Percentiles rank a stretch among this genome's conserved stretches.
Evolutionary conservation across 2,797 vertebrate species (phyloP).

Genomic region (Pangasius macronema): DNA sequence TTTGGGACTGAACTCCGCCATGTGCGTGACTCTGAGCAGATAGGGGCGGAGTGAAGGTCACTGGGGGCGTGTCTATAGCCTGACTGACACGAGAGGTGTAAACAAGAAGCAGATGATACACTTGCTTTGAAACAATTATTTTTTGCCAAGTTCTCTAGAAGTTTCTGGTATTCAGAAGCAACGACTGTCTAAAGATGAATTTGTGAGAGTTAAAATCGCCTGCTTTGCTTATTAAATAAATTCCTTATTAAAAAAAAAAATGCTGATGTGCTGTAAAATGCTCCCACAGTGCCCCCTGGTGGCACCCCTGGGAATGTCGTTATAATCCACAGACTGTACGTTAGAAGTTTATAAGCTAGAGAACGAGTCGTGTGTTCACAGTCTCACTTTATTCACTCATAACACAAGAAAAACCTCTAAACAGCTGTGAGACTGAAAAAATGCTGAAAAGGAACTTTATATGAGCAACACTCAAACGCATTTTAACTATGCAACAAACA

Average conservation of each 20-base stretch:
- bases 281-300: neutral
- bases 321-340: neutral
- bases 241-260: neutral
- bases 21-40: neutral
- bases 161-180: neutral
- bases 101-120: neutral
- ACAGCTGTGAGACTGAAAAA: neutral
- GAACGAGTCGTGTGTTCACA: neutral
- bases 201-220: neutral
- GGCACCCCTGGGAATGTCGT: neutral
- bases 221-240: neutral
- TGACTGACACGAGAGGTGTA: neutral
- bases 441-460: neutral
- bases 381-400: constrained; percentile 22
- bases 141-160: neutral
- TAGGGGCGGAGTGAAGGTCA: neutral
- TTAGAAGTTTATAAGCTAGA: neutral
- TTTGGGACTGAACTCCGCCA: neutral
- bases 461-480: neutral
- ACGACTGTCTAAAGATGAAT: neutral
- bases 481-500: neutral
- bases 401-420: neutral
- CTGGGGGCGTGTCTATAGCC: neutral
- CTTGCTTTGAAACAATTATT: no score
- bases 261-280: neutral